Evolutionary conservation across 1,140 invertebrate genomes (phyloP).

Genomic region (Drosophila obscura): DNA sequence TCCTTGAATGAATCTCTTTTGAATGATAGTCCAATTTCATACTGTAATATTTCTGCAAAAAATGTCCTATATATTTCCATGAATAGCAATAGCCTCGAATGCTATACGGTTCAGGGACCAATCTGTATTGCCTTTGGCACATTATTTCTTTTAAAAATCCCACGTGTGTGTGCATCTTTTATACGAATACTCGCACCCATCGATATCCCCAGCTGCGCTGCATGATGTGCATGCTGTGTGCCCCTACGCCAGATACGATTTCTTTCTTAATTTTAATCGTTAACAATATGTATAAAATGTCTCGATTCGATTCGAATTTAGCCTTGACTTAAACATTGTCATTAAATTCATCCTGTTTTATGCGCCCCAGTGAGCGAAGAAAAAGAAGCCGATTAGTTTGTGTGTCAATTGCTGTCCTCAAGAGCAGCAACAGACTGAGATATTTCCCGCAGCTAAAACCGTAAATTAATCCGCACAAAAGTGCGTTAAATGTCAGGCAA

Average conservation of each 20-base stretch:
- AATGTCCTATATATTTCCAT: too few species aligned
- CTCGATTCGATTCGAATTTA: constrained; percentile 21
- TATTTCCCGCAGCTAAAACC: constrained; percentile 20
- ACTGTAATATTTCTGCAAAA: too few species aligned
- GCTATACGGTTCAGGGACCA: too few species aligned
- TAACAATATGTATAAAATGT: constrained; percentile 34
- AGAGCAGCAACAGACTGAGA: constrained; percentile 42
- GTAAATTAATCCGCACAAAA: constrained; percentile 32
- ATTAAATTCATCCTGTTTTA: constrained; percentile 60
- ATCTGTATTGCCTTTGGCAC: too few species aligned
- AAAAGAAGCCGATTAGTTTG: constrained; percentile 46
- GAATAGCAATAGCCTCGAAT: too few species aligned
- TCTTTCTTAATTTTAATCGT: constrained; percentile 25
- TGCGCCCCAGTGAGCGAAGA: constrained; percentile 6
- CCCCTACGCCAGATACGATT: neutral
- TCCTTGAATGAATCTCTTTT: too few species aligned
- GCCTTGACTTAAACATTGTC: constrained; percentile 56
- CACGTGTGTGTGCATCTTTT: too few species aligned
- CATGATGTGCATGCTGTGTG: too few species aligned
- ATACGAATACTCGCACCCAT: too few species aligned
- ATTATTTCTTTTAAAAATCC: too few species aligned
- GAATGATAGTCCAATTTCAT: too few species aligned
- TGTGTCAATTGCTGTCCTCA: constrained; percentile 59
- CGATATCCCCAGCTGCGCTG: too few species aligned
- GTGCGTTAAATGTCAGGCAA: constrained; percentile 33